Conservation (phyloP, 2,113 vertebrate genomes). For the Phylloscopus whistleri region DNA sequence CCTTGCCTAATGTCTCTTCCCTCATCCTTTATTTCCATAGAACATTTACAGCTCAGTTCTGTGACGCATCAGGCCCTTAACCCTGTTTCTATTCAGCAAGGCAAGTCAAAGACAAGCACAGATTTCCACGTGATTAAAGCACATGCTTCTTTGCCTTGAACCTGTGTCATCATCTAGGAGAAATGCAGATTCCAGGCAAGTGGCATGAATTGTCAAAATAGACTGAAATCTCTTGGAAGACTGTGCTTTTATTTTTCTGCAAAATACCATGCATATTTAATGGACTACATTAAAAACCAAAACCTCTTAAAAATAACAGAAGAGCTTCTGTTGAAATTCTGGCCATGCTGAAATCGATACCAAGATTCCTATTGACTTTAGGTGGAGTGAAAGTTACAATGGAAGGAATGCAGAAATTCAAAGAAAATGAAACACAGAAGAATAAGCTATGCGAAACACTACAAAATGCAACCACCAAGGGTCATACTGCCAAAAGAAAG, state of each 20-base stretch:
- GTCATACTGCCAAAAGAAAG: not conserved
- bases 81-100: not conserved
- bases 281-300: not conserved
- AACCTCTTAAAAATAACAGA: not conserved
- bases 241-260: not conserved
- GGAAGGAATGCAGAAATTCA: not conserved
- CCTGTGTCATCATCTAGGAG: not conserved
- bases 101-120: not conserved
- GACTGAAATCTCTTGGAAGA: not conserved
- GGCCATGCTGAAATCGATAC: not conserved
- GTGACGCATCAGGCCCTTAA: not conserved
- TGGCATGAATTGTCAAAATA: not conserved
- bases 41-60: not conserved
- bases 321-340: not conserved
- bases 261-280: not conserved
- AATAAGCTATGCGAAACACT: not conserved
- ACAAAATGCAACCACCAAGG: not conserved
- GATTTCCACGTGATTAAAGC: not conserved
- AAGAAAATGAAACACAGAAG: not conserved
- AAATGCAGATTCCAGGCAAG: not conserved
- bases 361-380: not conserved
- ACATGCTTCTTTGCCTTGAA: not conserved
- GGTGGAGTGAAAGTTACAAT: not conserved
- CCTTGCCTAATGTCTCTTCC: not conserved
- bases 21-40: not conserved